Evolutionary conservation across 1,140 invertebrate genomes (phyloP).

Genomic region (Druon quercuslanigerum): DNA sequence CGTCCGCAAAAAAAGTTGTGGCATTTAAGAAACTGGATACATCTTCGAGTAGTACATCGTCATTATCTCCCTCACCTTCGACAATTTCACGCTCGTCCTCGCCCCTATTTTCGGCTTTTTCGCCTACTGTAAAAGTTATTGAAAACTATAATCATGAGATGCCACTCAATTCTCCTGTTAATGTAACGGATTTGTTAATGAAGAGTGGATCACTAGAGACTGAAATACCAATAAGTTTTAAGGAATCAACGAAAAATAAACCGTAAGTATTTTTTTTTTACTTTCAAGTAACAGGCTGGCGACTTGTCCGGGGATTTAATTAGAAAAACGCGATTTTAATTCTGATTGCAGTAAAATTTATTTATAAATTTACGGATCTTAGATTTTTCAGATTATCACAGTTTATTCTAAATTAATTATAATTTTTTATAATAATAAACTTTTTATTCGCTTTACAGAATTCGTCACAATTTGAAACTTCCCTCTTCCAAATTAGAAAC

Average conservation of each 20-base stretch:
- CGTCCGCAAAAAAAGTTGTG: constrained; percentile 39
- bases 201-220: constrained; percentile 42
- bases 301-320: no score
- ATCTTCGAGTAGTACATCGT: constrained; percentile 32
- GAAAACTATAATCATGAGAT: neutral
- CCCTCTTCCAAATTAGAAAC: no score
- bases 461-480: no score
- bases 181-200: constrained; percentile 49
- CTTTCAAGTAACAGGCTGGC: no score
- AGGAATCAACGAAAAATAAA: constrained; percentile 37
- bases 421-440: no score
- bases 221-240: constrained; percentile 49
- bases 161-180: constrained; percentile 44
- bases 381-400: no score
- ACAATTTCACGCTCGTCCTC: constrained; percentile 8
- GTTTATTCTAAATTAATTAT: no score
- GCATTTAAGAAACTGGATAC: constrained; percentile 60
- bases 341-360: no score
- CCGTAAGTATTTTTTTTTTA: constrained; percentile 45
- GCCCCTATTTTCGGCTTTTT: neutral
- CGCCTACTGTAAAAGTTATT: constrained; percentile 17
- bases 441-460: no score
- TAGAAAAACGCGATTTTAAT: no score
- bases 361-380: no score
- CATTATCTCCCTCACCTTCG: neutral